Conservation (phyloP, 2,888 invertebrate species). For the Piscicola geometra region DNA sequence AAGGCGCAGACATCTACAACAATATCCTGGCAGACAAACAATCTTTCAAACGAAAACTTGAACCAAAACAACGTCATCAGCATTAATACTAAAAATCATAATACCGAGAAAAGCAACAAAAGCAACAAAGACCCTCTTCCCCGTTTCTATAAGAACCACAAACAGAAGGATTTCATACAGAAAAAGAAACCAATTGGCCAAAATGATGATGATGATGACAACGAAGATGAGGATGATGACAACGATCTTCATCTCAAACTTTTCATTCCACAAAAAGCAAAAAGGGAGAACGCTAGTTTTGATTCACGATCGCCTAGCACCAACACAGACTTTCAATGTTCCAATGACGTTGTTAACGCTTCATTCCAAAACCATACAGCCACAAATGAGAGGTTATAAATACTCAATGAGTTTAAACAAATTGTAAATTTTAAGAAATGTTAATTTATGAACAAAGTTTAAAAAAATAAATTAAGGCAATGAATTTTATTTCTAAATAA, state of each 20-base stretch:
- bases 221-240: not conserved
- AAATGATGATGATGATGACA: not conserved
- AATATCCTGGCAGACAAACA: not conserved
- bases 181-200: too few species aligned
- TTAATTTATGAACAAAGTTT: too few species aligned
- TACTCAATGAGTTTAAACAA: too few species aligned
- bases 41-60: slow-evolving; percentile 4
- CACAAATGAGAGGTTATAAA: too few species aligned
- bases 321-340: not conserved
- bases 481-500: too few species aligned
- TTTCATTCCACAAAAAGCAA: slow-evolving; percentile 5
- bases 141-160: not conserved
- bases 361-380: too few species aligned
- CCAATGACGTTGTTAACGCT: not conserved
- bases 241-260: slow-evolving; percentile 13
- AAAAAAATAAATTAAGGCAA: too few species aligned
- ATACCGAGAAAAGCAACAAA: not conserved
- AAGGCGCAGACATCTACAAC: not conserved
- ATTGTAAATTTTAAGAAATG: too few species aligned
- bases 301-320: not conserved
- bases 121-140: not conserved
- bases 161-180: too few species aligned
- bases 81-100: not conserved
- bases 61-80: not conserved
- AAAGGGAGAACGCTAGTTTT: not conserved